Conservation (phyloP, 2,888 invertebrate genomes). For the Oxyteleia sp. region DNA sequence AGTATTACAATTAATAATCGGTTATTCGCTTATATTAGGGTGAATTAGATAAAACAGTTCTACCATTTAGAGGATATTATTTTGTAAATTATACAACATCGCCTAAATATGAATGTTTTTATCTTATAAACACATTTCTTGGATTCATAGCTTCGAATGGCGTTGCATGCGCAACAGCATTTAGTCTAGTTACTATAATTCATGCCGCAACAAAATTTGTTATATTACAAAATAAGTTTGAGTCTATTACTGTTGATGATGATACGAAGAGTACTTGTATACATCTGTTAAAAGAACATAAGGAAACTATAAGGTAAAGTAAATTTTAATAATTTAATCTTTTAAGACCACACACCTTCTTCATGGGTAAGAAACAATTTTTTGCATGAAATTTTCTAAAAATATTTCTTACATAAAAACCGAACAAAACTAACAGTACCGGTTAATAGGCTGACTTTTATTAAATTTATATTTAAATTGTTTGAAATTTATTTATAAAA, state of each 20-base stretch:
- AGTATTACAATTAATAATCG: no score
- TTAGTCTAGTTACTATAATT: constrained; percentile 80
- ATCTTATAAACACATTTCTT: constrained; percentile 72
- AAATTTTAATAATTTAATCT: no score
- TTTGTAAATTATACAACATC: constrained; percentile 77
- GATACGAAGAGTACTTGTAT: constrained; percentile 45
- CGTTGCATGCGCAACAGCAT: constrained; percentile 80
- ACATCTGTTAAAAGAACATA: constrained; percentile 80
- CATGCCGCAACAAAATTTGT: constrained; percentile 83
- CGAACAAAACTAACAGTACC: no score
- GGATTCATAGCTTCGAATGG: constrained; percentile 75
- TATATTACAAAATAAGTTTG: constrained; percentile 77
- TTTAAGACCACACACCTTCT: no score
- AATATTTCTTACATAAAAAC: no score
- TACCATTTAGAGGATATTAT: constrained; percentile 81
- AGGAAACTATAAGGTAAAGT: constrained; percentile 81
- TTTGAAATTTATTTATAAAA: no score
- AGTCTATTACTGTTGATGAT: constrained; percentile 71
- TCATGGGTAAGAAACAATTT: no score
- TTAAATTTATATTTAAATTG: no score
- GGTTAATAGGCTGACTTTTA: no score
- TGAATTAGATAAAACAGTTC: constrained; percentile 1
- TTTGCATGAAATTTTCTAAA: no score
- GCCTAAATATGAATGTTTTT: constrained; percentile 77
- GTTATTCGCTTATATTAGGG: no score